Evolutionary conservation across 1,140 invertebrate species (phyloP).

Genomic region (Lepidurus arcticus): DNA sequence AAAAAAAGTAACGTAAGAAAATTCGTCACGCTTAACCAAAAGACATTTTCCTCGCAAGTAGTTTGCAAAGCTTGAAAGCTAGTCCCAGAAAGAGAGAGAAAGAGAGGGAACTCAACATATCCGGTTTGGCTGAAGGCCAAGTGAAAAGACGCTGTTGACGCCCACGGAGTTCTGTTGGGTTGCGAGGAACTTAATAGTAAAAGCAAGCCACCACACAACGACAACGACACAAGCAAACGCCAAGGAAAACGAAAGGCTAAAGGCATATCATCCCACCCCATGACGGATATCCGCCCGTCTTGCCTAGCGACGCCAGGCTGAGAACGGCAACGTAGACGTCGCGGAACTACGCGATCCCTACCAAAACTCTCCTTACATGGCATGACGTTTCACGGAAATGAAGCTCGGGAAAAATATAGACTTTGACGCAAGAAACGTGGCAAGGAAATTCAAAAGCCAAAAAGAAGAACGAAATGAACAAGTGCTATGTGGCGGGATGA

Average conservation of each 20-base stretch:
- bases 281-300: slow-evolving; percentile 20
- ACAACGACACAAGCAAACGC: slow-evolving; percentile 17
- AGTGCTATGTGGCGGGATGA: neutral
- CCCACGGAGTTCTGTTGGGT: neutral
- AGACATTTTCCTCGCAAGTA: neutral
- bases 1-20: neutral
- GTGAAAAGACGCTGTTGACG: slow-evolving; percentile 17
- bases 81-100: neutral
- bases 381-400: slow-evolving; percentile 13
- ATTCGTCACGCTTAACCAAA: neutral
- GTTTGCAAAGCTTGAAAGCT: slow-evolving; percentile 5
- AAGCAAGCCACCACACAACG: neutral
- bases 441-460: neutral
- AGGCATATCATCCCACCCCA: slow-evolving; percentile 5
- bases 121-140: slow-evolving; percentile 20
- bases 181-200: slow-evolving; percentile 22
- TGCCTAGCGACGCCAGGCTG: neutral
- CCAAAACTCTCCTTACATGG: neutral
- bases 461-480: neutral
- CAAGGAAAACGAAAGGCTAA: slow-evolving; percentile 15
- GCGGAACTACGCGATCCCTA: slow-evolving; percentile 13
- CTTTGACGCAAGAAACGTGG: neutral
- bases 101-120: slow-evolving; percentile 16
- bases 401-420: neutral
- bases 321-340: slow-evolving; percentile 12